Evolutionary conservation across 2,797 vertebrate genomes (phyloP).

Genomic region (Adelosebastes latens): DNA sequence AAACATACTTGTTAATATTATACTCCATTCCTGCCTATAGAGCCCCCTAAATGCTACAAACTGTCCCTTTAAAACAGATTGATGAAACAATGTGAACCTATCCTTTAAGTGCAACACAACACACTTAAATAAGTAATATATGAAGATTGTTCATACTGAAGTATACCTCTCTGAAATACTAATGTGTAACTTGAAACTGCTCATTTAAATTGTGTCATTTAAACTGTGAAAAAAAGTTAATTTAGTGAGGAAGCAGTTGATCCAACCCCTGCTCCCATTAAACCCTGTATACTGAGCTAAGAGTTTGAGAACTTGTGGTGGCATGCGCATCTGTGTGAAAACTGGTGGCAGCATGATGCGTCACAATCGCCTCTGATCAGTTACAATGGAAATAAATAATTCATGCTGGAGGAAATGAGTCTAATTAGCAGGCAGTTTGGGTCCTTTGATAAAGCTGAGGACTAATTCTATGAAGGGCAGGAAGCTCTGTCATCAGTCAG

Average conservation of each 20-base stretch:
- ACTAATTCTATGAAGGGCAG: slow-evolving; percentile 97
- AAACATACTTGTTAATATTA: too few species aligned
- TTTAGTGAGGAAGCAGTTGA: slow-evolving; percentile 6
- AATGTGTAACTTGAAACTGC: background rate
- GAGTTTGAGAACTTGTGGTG: slow-evolving; percentile 80
- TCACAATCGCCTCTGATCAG: slow-evolving; percentile 95
- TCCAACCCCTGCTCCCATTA: slow-evolving; percentile 15
- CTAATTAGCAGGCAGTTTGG: slow-evolving; percentile 99
- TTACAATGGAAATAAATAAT: slow-evolving; percentile 99
- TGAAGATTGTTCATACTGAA: background rate
- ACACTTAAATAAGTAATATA: background rate
- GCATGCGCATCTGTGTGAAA: slow-evolving; percentile 91
- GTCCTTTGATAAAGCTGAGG: slow-evolving; percentile 96
- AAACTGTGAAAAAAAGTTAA: background rate
- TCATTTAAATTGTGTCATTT: slow-evolving; percentile 7
- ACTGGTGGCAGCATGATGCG: slow-evolving; percentile 92
- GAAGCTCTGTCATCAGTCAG: slow-evolving; percentile 98
- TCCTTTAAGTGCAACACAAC: background rate
- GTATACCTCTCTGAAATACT: background rate
- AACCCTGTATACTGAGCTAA: slow-evolving; percentile 73
- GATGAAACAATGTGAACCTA: background rate
- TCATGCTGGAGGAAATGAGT: slow-evolving; percentile 97
- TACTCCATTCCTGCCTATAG: too few species aligned
- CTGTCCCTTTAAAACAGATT: background rate
- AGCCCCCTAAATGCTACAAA: background rate